Conservation (phyloP, 2,113 vertebrate genomes). For the Pygoscelis antarcticus region DNA sequence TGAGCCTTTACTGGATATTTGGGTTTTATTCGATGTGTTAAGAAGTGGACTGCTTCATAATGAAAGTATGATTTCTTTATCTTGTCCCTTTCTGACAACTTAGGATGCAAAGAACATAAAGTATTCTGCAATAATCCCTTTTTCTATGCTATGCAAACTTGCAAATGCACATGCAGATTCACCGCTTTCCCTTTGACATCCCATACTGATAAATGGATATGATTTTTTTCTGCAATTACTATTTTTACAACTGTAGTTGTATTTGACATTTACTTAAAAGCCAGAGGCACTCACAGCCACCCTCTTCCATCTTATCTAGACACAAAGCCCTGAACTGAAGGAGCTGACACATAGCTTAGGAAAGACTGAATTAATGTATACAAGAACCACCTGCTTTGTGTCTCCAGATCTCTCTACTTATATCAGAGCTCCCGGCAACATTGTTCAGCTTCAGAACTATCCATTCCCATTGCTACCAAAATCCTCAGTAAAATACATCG, state of each 20-base stretch:
- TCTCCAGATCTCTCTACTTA: background rate
- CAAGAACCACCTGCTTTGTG: background rate
- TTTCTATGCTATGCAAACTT: background rate
- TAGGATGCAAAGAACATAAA: background rate
- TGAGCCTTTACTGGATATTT: background rate
- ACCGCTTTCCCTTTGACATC: background rate
- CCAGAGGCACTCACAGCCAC: background rate
- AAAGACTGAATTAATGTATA: background rate
- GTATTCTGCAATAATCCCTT: background rate
- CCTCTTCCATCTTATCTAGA: background rate
- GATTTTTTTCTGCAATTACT: background rate
- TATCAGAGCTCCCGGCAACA: background rate
- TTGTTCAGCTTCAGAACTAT: background rate
- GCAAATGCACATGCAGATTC: background rate
- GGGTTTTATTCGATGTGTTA: background rate
- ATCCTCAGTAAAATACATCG: background rate
- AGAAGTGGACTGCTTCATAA: background rate
- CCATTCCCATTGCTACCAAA: background rate
- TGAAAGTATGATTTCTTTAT: background rate
- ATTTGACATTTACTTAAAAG: background rate
- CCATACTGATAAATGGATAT: background rate
- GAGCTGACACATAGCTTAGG: background rate
- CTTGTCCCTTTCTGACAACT: background rate
- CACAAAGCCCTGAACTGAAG: background rate
- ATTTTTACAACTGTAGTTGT: background rate